Base-by-base conservation (phyloP, 2,888 invertebrate genomes). In the Metalampra italica region DNA sequence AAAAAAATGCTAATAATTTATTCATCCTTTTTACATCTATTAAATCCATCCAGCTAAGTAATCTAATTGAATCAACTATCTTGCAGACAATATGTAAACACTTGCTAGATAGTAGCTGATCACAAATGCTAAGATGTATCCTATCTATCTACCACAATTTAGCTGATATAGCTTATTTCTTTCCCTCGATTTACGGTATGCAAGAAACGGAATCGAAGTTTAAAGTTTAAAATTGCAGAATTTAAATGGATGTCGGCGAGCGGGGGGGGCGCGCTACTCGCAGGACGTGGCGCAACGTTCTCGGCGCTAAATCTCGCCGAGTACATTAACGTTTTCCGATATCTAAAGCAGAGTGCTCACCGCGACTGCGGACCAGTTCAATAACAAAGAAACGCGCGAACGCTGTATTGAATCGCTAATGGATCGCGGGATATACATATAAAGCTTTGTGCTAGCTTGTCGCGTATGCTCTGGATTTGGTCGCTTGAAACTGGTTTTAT, bases 301-400 rank as follows among this genome's bases (percentile, higher is more conserved):
- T 75, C 66, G 71, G 62, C 68, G 72, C 72, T 83, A 81, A 85
- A 85, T 84, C 80, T 80, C 74, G 55, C 71, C 57, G 74, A 79
- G 73, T 78, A 82, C 82, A 85, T 85, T 85, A 86, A 79, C 81
- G 81, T 86, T 85, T 85, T 82, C 80, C 85, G 82, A 86, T 86
- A 86, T 78, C 82, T 79, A 79, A 81, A 82, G 82, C 78, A 75
- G 70, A 78, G 78, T 75, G 73, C 77, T 78, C 75, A 69, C 75
- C 62, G 65, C 64, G 66, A 66, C 64, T 71, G 74, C 72, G 71
- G 80, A 81, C 80, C 75, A 70, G 75, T 76, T 74, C 78, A 83
- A 84, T 86, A 82, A 84, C 82, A 88, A 88, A 87, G 82, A 85
- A 82, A 76, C 81, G 81, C 73, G 78, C 79, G 71, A 71, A 75